These are phyloP conservation scores for Luidia sarsii DNA, from an alignment of 53 echinoderm and acorn worm genomes.

Conservation along the genomic window DNA sequence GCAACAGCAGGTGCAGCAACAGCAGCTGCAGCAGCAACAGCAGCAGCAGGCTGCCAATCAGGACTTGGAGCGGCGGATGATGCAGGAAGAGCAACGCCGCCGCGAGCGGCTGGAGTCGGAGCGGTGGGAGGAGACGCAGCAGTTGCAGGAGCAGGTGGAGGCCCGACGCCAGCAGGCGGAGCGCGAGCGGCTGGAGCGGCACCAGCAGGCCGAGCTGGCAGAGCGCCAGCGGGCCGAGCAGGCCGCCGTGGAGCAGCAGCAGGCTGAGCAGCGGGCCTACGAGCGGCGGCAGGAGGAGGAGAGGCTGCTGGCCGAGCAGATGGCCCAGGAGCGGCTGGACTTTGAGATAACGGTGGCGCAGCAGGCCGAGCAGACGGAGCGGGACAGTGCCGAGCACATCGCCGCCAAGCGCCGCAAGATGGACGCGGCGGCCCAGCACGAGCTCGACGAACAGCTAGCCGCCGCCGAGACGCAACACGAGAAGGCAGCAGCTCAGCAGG, in stretches of 20 bases:
- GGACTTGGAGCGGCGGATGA: constrained; percentile 32
- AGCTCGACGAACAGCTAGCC: constrained; percentile 4
- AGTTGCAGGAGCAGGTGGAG: constrained; percentile 46
- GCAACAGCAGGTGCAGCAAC: constrained; percentile 6
- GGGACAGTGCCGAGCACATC: constrained; percentile 21
- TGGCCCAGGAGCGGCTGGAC: constrained; percentile 34
- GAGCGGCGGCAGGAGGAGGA: constrained; percentile 53
- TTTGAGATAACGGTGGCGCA: constrained; percentile 51
- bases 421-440: constrained; percentile 14
- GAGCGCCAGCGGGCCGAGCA: constrained; percentile 26
- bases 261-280: constrained; percentile 24
- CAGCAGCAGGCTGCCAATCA: constrained; percentile 14
- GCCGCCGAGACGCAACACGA: constrained; percentile 17
- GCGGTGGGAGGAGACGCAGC: constrained; percentile 3
- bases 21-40: background rate
- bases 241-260: constrained; percentile 31
- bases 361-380: constrained; percentile 40
- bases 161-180: constrained; percentile 4
- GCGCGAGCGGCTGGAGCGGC: constrained; percentile 13
- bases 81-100: constrained; percentile 36
- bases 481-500: constrained; percentile 6
- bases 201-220: constrained; percentile 33
- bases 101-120: constrained; percentile 39
- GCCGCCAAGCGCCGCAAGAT: constrained; percentile 37
- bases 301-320: constrained; percentile 22